Evolutionary conservation across 2,113 vertebrate genomes (phyloP).

Genomic region (Puntigrus tetrazona): DNA sequence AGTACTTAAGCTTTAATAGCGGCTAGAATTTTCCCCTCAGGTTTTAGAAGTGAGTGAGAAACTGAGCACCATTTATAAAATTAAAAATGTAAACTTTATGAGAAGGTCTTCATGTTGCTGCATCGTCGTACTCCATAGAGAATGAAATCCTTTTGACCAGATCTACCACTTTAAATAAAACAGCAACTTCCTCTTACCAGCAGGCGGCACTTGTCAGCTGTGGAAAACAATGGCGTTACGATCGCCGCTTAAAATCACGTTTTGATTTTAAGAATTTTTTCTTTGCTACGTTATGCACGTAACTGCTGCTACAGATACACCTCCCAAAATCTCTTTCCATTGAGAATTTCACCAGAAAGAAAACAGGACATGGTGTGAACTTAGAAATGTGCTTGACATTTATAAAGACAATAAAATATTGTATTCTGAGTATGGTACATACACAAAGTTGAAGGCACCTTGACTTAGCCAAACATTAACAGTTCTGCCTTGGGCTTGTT

Average conservation of each 20-base stretch:
- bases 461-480: slow-evolving; percentile 57
- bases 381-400: slow-evolving; percentile 72
- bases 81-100: not conserved
- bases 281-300: too few species aligned
- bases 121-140: not conserved
- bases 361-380: slow-evolving; percentile 55
- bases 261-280: too few species aligned
- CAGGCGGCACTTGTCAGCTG: slow-evolving; percentile 6
- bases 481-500: slow-evolving; percentile 52
- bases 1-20: not conserved
- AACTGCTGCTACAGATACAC: not conserved
- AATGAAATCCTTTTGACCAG: too few species aligned
- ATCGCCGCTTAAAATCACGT: not conserved
- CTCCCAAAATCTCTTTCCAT: not conserved
- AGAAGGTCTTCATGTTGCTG: not conserved
- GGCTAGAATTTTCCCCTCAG: too few species aligned
- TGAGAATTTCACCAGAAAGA: not conserved
- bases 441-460: slow-evolving; percentile 72
- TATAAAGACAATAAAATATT: slow-evolving; percentile 66
- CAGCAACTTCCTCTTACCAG: not conserved
- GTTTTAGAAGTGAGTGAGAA: too few species aligned
- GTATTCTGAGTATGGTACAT: slow-evolving; percentile 65
- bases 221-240: not conserved
- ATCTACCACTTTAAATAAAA: not conserved
- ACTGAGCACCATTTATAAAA: not conserved